Conservation (phyloP, 2,113 vertebrate genomes). For the Narcine bancroftii region DNA sequence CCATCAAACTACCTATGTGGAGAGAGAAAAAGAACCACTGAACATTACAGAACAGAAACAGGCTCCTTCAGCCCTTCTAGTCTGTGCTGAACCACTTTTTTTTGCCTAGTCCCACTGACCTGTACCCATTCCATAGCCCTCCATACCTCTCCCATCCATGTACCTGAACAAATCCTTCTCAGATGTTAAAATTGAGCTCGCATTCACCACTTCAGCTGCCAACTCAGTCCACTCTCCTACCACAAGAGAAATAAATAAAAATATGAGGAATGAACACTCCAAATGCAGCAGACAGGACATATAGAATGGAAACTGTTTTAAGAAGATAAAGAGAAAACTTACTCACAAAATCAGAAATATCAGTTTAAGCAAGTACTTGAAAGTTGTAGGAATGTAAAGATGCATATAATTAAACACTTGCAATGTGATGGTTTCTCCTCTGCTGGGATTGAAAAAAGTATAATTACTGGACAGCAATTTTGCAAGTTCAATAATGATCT, state of each 20-base stretch:
- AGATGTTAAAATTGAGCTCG: no score
- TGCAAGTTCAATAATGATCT: not conserved
- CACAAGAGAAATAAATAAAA: not conserved
- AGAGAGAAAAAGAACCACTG: no score
- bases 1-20: no score
- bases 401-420: not conserved
- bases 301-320: not conserved
- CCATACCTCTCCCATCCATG: no score
- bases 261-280: not conserved
- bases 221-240: no score
- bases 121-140: no score
- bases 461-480: not conserved
- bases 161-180: no score
- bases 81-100: no score
- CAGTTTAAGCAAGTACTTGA: not conserved
- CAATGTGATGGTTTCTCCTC: not conserved
- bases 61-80: no score
- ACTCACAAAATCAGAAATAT: not conserved
- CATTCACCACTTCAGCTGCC: no score
- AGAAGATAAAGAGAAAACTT: not conserved
- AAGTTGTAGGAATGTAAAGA: not conserved
- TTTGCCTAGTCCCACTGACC: no score
- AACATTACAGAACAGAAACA: no score
- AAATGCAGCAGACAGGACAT: not conserved
- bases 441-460: not conserved